phyloP scores from a whole-genome alignment of 2,797 vertebrate genomes.

The Emys orbicularis region DNA sequence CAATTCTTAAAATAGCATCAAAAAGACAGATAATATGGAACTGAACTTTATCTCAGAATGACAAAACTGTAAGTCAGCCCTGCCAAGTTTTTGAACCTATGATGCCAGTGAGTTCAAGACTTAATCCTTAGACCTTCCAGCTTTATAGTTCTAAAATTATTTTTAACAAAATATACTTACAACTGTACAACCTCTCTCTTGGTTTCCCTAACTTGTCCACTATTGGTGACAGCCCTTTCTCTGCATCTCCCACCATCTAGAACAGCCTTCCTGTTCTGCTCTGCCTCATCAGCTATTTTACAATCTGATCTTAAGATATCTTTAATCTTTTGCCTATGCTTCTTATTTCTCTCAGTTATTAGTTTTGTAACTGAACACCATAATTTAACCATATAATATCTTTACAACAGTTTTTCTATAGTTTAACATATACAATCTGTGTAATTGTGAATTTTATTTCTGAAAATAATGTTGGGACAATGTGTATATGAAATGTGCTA shows the following conservation, averaged over 20 bases:
- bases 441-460: background rate
- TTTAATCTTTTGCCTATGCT: background rate
- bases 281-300: background rate
- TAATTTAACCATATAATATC: background rate
- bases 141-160: background rate
- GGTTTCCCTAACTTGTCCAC: background rate
- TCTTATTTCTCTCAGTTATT: background rate
- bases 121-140: background rate
- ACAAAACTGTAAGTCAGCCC: background rate
- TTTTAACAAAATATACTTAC: background rate
- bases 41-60: background rate
- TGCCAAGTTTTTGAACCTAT: background rate
- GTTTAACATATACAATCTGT: background rate
- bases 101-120: background rate
- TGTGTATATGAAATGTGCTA: background rate
- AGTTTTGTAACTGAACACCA: background rate
- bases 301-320: background rate
- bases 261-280: background rate
- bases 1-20: background rate
- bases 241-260: background rate
- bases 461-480: background rate
- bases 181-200: background rate
- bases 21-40: background rate
- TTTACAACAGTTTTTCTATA: background rate
- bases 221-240: background rate